phyloP scores from a whole-genome alignment of 2,888 invertebrate species.

The Lithophane leautieri region DNA sequence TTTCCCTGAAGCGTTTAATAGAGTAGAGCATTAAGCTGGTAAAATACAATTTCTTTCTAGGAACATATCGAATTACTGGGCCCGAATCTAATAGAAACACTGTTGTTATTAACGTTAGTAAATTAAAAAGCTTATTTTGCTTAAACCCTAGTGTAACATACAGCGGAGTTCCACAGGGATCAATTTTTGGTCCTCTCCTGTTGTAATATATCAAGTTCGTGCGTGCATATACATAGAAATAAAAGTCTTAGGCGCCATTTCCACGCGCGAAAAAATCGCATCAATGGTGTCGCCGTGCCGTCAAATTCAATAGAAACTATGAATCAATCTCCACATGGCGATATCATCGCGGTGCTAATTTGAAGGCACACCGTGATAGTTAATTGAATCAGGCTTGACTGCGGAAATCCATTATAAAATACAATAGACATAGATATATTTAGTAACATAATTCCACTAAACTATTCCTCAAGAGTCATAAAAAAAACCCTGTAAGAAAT shows the following conservation, averaged over 20 bases:
- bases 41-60: background rate
- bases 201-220: background rate
- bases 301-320: too few relatives aligned
- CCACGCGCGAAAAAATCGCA: too few relatives aligned
- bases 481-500: too few relatives aligned
- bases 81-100: background rate
- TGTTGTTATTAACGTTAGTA: background rate
- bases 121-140: background rate
- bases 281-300: too few relatives aligned
- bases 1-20: conserved; percentile 14
- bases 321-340: too few relatives aligned
- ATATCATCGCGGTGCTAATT: too few relatives aligned
- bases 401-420: too few relatives aligned
- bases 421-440: too few relatives aligned
- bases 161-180: conserved; percentile 3
- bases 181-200: background rate
- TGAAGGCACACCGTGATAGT: background rate
- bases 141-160: background rate
- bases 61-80: background rate
- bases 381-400: too few relatives aligned
- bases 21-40: background rate
- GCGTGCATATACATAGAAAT: background rate
- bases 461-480: too few relatives aligned
- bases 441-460: too few relatives aligned
- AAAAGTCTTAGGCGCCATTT: background rate